Evolutionary conservation across 2,888 invertebrate genomes (phyloP).

Genomic region (Troides helena): DNA sequence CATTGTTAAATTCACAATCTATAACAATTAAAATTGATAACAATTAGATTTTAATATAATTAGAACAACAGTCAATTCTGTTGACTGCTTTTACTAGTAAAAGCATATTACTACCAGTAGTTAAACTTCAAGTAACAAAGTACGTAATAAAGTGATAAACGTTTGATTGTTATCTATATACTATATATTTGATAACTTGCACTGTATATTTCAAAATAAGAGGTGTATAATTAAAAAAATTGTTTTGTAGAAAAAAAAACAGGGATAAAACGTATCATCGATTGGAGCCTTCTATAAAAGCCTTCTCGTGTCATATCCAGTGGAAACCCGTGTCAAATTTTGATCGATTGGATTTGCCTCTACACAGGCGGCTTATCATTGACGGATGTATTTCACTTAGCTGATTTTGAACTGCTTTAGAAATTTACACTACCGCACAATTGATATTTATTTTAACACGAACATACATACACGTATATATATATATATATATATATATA

Average conservation of each 20-base stretch:
- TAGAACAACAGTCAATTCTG: too few species aligned
- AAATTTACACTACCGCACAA: slow-evolving; percentile 7
- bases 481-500: not conserved
- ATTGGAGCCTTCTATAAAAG: slow-evolving; percentile 50
- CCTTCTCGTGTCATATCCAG: slow-evolving; percentile 66
- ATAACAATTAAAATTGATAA: too few species aligned
- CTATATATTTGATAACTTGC: not conserved
- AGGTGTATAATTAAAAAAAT: not conserved
- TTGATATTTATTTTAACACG: not conserved
- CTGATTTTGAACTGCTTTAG: slow-evolving; percentile 31
- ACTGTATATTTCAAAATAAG: not conserved
- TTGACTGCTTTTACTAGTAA: too few species aligned
- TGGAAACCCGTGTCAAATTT: slow-evolving; percentile 68
- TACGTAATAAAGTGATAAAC: too few species aligned
- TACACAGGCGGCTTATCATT: slow-evolving; percentile 53
- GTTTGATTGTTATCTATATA: too few species aligned
- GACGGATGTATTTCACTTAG: slow-evolving; percentile 39
- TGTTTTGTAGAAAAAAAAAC: slow-evolving; percentile 12
- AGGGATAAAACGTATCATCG: slow-evolving; percentile 11
- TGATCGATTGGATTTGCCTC: slow-evolving; percentile 67
- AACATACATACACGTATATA: not conserved
- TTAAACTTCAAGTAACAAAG: too few species aligned
- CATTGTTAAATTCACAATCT: too few species aligned
- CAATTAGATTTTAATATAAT: too few species aligned
- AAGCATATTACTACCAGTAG: too few species aligned